Percentiles rank a stretch among this genome's conserved stretches.
phyloP scores from a whole-genome alignment of 2,888 invertebrate species.

The Quadroppia sp. region DNA sequence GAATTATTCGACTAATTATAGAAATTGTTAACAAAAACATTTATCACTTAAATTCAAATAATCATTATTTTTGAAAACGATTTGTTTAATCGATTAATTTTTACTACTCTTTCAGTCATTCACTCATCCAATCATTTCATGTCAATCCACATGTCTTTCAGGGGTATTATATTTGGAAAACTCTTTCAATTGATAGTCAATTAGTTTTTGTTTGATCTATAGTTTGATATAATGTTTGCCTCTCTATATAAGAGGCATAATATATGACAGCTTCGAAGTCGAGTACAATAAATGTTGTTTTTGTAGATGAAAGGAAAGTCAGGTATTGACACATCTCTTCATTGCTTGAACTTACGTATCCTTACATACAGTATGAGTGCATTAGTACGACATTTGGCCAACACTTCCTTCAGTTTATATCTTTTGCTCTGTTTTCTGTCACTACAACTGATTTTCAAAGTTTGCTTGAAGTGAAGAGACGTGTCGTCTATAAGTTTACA shows the following conservation, averaged over 20 bases:
- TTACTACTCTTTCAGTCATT: background rate
- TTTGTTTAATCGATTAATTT: background rate
- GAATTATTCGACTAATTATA: background rate
- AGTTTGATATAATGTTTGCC: background rate
- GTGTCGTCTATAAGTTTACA: slow-evolving; percentile 28
- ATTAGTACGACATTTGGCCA: slow-evolving; percentile 31
- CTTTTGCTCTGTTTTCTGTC: slow-evolving; percentile 28
- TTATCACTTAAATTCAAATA: background rate
- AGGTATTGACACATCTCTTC: slow-evolving; percentile 31
- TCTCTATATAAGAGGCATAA: background rate
- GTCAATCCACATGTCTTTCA: slow-evolving; percentile 17
- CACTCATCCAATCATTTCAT: background rate
- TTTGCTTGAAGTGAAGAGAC: slow-evolving; percentile 30
- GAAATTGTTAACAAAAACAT: background rate
- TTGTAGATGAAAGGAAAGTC: background rate
- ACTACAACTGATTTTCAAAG: slow-evolving; percentile 29
- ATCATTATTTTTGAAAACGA: background rate
- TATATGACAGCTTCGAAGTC: slow-evolving; percentile 8
- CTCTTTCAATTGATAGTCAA: slow-evolving; percentile 9
- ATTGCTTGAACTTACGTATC: background rate
- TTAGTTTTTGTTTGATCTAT: background rate
- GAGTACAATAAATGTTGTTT: slow-evolving; percentile 9
- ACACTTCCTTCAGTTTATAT: slow-evolving; percentile 27
- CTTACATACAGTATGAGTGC: slow-evolving; percentile 36
- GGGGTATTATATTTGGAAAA: background rate